Base-by-base conservation (phyloP, 2,113 vertebrate species). In the Nibea albiflora region DNA sequence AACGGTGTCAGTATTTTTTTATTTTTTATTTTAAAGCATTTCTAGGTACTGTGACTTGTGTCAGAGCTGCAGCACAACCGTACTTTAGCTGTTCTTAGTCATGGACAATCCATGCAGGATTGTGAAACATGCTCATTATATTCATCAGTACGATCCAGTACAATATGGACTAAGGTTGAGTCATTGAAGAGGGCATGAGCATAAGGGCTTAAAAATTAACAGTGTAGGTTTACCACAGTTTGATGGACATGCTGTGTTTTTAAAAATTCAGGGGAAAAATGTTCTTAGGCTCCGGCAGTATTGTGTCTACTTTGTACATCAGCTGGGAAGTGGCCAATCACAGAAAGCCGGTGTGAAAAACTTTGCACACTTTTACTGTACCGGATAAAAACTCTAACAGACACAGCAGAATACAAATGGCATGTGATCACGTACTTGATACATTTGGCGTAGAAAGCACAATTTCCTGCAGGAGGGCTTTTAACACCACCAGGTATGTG, bases 401-500 rank as follows among this genome's bases (percentile, higher is more conserved):
- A 39, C 15, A 52, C 14, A n/a, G 31, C 24, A 28, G 17, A 64
- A 22, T 31, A 60, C 31, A 35, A 56, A 50, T n/a, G 54, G 39
- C 14, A 17, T 62, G 57, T 31, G 61, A 69, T 58, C 20, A 54
- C 67, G 12, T 16, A 6, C 49, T 76, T 65, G 71, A 81, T 56
- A 42, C 22, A 73, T 58, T 81, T 85, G 68, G 31, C 54, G 53
- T 14, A 17, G 15, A 78, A 75, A 0, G 28, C 53, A 62, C 2
- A 0, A n/a, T 83, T 60, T 68, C 74, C 69, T 19, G 19, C 60
- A 75, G 65, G 60, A 57, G 31, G 17, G 73, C 78, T 76, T 89
- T 79, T 73, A 75, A 78, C 68, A 61, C 57, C 62, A 58, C 24
- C 81, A 76, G 74, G 78, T 85, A 80, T 76, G 63, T 12, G 4